A percentile compares a stretch with the other conserved stretches of the same genome.
Conservation (phyloP, 2,797 vertebrate genomes). For the Sparus aurata region DNA sequence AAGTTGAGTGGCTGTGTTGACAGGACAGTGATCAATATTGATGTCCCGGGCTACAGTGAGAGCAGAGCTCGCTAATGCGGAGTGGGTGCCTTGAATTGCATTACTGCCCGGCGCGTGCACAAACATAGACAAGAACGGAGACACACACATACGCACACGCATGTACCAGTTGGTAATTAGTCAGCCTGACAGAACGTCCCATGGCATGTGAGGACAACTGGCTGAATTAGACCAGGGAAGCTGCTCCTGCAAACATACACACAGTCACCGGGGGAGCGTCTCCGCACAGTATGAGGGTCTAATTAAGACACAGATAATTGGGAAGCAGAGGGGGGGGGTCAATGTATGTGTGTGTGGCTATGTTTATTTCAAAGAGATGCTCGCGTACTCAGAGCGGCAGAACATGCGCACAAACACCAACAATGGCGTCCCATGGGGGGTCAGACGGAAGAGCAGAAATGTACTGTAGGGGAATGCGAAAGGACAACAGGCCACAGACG, state of each 20-base stretch:
- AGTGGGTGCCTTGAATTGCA: conserved; percentile 54
- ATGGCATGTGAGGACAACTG: conserved; percentile 76
- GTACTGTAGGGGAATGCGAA: conserved; percentile 36
- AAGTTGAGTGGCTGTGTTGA: conserved; percentile 59
- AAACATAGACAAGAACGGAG: conserved; percentile 5
- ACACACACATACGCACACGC: conserved; percentile 25
- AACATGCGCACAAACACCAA: conserved; percentile 52
- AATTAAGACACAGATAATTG: conserved; percentile 86
- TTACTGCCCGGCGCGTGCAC: conserved; percentile 35
- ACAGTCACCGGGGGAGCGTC: conserved; percentile 72
- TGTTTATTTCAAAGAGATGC: conserved; percentile 75
- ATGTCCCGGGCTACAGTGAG: conserved; percentile 58
- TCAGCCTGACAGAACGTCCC: conserved; percentile 79
- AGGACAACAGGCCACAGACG: conserved; percentile 55
- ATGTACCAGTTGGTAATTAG: conserved; percentile 76
- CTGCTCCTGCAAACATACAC: conserved; percentile 68
- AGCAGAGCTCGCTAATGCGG: conserved; percentile 44
- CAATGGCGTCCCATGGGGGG: conserved; percentile 34
- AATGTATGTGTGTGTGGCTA: conserved; percentile 33
- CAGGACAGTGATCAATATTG: conserved; percentile 69
- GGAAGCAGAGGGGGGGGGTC: conserved; percentile 38
- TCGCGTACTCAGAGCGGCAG: conserved; percentile 66
- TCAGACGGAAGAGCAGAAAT: conserved; percentile 42
- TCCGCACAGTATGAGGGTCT: conserved; percentile 71
- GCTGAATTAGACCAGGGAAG: conserved; percentile 74